Evolutionary conservation across 1,140 invertebrate genomes (phyloP).

Genomic region (Bombus confusus): DNA sequence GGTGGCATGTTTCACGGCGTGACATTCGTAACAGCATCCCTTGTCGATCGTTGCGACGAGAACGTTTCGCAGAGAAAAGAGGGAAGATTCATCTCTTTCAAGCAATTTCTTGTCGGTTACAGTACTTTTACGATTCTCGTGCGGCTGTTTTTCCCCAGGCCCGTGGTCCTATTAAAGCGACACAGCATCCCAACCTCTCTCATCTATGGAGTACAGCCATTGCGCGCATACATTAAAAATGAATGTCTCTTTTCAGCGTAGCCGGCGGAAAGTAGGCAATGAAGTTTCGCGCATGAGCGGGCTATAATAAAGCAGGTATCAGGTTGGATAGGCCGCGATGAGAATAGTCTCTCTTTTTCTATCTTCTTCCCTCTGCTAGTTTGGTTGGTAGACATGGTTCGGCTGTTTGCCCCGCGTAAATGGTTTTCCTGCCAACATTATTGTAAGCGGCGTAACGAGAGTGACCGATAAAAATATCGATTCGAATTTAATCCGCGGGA

Average conservation of each 20-base stretch:
- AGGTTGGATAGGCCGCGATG: constrained; percentile 31
- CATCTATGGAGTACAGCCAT: constrained; percentile 1
- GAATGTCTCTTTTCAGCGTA: constrained; percentile 18
- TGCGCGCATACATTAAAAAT: constrained; percentile 42
- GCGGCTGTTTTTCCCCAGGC: constrained; percentile 27
- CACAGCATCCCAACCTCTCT: constrained; percentile 3
- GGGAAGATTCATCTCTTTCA: constrained; percentile 19
- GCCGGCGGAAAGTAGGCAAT: constrained; percentile 32
- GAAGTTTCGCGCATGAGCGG: constrained; percentile 41
- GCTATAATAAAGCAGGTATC: constrained; percentile 69
- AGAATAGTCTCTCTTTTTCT: constrained; percentile 1
- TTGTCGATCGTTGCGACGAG: neutral
- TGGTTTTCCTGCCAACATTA: constrained; percentile 15
- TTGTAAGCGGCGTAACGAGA: constrained; percentile 50
- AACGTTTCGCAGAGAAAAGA: neutral
- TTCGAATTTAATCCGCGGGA: constrained; percentile 59
- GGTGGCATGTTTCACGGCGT: neutral
- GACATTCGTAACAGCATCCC: neutral
- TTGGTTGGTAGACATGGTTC: neutral
- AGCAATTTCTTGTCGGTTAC: constrained; percentile 27
- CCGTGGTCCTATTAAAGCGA: constrained; percentile 12
- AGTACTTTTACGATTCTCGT: constrained; percentile 26
- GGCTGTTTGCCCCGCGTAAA: constrained; percentile 18
- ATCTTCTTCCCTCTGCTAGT: no score
- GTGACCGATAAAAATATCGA: constrained; percentile 64